Conservation (phyloP, 2,113 vertebrate genomes). For the Notarius quadriscutis region DNA sequence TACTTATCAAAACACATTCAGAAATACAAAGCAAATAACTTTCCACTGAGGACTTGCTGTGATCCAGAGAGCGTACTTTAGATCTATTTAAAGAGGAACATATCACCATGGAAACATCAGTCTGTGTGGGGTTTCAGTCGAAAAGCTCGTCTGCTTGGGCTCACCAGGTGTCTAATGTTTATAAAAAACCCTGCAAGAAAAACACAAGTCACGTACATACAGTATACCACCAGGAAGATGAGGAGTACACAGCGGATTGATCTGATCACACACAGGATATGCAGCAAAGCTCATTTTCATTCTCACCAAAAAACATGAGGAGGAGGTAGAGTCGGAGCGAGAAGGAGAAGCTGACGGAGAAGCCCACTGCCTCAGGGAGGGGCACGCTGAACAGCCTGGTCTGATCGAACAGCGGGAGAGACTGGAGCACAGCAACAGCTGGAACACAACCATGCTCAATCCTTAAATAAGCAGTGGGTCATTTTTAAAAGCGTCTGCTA, state of each 20-base stretch:
- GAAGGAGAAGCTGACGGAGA: slow-evolving; percentile 85
- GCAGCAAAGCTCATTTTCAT: not conserved
- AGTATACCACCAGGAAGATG: not conserved
- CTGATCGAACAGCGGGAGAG: slow-evolving; percentile 87
- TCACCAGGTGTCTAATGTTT: slow-evolving; percentile 28
- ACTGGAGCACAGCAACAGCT: slow-evolving; percentile 87
- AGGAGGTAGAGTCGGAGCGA: slow-evolving; percentile 85
- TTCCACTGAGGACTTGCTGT: not conserved
- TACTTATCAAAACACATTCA: not conserved
- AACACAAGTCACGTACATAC: not conserved
- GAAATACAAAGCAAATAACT: not conserved
- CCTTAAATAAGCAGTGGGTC: not conserved
- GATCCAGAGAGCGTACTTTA: not conserved
- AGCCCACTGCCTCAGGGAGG: slow-evolving; percentile 77
- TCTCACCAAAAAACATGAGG: slow-evolving; percentile 87
- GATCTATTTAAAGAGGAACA: not conserved
- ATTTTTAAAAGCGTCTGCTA: not conserved
- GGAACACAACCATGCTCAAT: slow-evolving; percentile 26
- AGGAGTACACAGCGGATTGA: not conserved
- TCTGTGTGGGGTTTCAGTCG: slow-evolving; percentile 25
- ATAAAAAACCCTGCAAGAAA: slow-evolving; percentile 26
- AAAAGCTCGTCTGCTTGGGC: not conserved
- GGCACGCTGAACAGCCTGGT: slow-evolving; percentile 82
- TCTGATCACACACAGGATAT: not conserved
- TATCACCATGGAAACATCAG: not conserved